Evolutionary conservation across 2,113 vertebrate species (phyloP).

Genomic region (Myocastor coypus): DNA sequence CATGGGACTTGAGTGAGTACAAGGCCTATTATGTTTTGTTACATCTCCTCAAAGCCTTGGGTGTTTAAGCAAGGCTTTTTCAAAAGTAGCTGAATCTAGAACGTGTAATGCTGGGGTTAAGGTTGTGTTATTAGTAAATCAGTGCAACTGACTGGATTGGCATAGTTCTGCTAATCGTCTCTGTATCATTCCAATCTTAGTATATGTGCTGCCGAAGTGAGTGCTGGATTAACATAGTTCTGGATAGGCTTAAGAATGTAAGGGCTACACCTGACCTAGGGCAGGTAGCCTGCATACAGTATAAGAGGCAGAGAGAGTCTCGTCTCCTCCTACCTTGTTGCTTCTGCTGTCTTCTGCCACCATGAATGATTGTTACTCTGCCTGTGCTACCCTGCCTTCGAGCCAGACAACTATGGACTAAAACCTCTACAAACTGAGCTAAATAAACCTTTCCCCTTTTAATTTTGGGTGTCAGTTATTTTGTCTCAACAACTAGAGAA

Average conservation of each 20-base stretch:
- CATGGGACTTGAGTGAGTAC: not conserved
- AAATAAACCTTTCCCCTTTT: not conserved
- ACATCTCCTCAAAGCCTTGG: not conserved
- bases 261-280: too few species aligned
- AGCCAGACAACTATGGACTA: not conserved
- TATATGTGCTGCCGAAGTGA: too few species aligned
- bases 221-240: too few species aligned
- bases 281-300: not conserved
- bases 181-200: too few species aligned
- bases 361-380: not conserved
- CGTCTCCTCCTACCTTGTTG: not conserved
- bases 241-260: too few species aligned
- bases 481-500: not conserved
- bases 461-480: not conserved
- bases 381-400: not conserved
- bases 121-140: not conserved
- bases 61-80: not conserved
- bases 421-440: not conserved
- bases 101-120: not conserved
- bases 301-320: not conserved
- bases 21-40: not conserved
- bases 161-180: not conserved
- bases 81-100: not conserved
- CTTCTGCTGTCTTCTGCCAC: not conserved
- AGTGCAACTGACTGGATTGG: not conserved